These are phyloP conservation scores for Prorops nasuta DNA, from an alignment of 1,140 invertebrate species.

Conservation along the genomic window DNA sequence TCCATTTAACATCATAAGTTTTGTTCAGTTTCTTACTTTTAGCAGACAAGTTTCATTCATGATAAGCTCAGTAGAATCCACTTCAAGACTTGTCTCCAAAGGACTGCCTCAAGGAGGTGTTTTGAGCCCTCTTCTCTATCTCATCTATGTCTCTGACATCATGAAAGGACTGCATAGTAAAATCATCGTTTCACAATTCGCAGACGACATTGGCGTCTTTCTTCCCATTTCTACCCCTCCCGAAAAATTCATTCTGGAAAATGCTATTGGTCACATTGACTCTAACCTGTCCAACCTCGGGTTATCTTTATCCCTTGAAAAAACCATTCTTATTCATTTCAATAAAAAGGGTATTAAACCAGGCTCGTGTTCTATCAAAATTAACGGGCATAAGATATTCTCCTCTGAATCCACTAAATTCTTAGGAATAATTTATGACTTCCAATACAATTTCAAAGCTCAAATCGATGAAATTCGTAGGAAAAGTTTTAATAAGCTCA, in stretches of 20 bases:
- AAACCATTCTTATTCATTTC: no score
- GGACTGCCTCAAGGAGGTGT: no score
- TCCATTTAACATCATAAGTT: neutral
- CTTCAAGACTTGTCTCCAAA: neutral
- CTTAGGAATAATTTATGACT: conserved; percentile 1
- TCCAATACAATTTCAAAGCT: neutral
- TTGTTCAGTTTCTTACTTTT: neutral
- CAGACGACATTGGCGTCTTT: neutral
- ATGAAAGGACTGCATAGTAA: no score
- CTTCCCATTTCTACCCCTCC: no score
- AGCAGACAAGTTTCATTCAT: neutral
- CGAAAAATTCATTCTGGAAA: no score
- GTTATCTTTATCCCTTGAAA: no score
- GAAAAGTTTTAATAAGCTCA: neutral
- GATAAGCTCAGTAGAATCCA: neutral
- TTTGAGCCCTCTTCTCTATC: neutral
- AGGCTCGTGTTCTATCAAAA: neutral
- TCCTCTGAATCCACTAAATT: neutral
- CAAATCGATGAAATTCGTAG: neutral
- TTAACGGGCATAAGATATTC: neutral
- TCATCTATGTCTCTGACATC: neutral
- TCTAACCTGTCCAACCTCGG: neutral
- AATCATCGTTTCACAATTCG: neutral
- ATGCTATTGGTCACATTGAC: neutral
- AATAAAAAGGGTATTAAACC: neutral